Base-by-base conservation (phyloP, 1,140 invertebrate species). In the Bombyx mandarina region DNA sequence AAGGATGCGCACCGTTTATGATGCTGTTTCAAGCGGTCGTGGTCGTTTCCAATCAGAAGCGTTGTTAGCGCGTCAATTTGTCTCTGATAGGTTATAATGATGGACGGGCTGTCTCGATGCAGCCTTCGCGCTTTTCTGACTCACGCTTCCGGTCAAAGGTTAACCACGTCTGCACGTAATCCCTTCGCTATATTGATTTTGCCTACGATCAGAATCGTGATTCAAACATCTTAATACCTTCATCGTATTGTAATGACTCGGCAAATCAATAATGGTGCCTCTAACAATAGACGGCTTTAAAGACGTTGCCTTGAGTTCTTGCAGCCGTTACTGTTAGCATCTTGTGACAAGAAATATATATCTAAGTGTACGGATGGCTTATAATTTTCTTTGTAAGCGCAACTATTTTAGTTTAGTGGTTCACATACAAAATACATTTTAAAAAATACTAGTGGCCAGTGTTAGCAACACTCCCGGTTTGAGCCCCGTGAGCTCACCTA, bases 131-230 rank as follows among this genome's bases (percentile, higher is more conserved):
- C 50, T 4, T 35, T 35, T n/a, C 70, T 62, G 73, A 56, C 61
- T 57, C 77, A 79, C 73, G 78, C 79, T 75, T 9, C 73, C 69
- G 69, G 80, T 72, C 78, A 75, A 65, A 82, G 82, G 81, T 84
- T 82, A 86, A 84, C 82, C 78, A 67, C 78, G 78, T 84, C 82
- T 82, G 73, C 69, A 73, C 79, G 79, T 78, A 78, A 83, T 76
- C 73, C 77, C 73, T 73, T 68, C 67, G 67, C 60, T 71, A 66
- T 86, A 86, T 86, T 86, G 82, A 84, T 86, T 86, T 77, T 81
- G 61, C 69, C 74, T 66, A 64, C 67, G 71, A 73, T 76, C 74
- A 71, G 71, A 71, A 77, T 71, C 45, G 56, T 59, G 60, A 77
- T 10, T 52, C 26, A 10, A 52, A 71, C 74, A 73, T 73, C 71